Conservation (phyloP, 2,797 vertebrate species). For the Rhabdophis nuchalis region DNA sequence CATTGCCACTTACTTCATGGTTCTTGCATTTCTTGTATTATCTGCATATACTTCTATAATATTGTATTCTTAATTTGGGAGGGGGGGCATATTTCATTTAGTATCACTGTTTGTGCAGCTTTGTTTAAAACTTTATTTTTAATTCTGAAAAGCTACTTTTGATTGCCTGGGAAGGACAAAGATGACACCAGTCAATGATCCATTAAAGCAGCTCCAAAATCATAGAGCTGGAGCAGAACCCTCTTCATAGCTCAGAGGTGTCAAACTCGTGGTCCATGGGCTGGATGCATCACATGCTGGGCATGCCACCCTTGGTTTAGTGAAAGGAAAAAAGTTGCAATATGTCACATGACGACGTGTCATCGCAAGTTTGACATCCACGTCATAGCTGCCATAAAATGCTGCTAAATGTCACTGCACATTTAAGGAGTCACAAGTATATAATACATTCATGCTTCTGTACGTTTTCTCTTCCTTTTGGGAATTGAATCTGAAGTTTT, state of each 20-base stretch:
- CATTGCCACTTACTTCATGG: neutral
- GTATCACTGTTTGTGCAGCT: neutral
- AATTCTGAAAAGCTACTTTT: neutral
- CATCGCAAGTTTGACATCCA: no score
- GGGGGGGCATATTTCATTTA: neutral
- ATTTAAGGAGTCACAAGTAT: neutral
- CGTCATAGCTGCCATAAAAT: neutral
- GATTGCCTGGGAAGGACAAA: neutral
- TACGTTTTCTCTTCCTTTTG: neutral
- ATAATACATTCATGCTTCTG: neutral
- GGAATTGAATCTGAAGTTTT: neutral
- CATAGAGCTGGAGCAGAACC: neutral
- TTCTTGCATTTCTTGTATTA: neutral
- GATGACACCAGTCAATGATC: neutral
- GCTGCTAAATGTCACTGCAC: neutral
- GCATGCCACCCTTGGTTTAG: no score
- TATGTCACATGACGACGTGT: no score
- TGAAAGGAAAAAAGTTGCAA: no score
- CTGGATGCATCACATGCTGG: no score
- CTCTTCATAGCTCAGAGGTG: neutral
- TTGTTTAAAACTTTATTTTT: neutral
- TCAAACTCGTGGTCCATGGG: no score
- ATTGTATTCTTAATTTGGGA: neutral
- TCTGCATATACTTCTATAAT: neutral
- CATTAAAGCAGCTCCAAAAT: neutral